Conservation (phyloP, 2,797 vertebrate species). For the Oreonectes daqikongensis region DNA sequence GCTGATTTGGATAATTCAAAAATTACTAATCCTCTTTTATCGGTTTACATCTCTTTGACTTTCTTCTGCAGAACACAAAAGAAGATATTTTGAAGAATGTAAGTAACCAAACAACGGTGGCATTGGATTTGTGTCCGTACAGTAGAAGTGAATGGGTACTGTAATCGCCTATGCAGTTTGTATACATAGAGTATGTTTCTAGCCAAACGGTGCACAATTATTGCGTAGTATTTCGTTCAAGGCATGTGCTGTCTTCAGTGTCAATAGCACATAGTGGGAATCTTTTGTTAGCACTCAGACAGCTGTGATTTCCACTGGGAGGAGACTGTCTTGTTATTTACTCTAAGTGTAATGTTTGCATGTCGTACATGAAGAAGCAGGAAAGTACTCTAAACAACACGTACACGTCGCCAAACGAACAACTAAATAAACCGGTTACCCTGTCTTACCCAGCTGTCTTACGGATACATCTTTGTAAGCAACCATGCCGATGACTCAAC, state of each 20-base stretch:
- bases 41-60: too few relatives aligned
- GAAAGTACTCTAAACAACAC: not conserved
- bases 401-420: not conserved
- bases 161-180: not conserved
- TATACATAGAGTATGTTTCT: not conserved
- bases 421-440: not conserved
- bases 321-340: constrained; percentile 1
- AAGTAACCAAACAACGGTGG: too few relatives aligned
- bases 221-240: not conserved
- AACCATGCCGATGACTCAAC: constrained; percentile 3
- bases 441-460: not conserved
- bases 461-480: not conserved
- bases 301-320: not conserved
- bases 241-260: not conserved
- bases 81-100: too few relatives aligned
- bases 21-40: too few relatives aligned
- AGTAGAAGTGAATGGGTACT: too few relatives aligned
- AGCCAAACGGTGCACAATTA: not conserved
- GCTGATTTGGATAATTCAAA: too few relatives aligned
- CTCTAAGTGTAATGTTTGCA: not conserved
- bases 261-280: not conserved
- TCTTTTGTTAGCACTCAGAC: constrained; percentile 1
- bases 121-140: too few relatives aligned
- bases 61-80: too few relatives aligned
- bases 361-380: not conserved